phyloP scores from a whole-genome alignment of 2,888 invertebrate genomes.

The Cheilosia variabilis region DNA sequence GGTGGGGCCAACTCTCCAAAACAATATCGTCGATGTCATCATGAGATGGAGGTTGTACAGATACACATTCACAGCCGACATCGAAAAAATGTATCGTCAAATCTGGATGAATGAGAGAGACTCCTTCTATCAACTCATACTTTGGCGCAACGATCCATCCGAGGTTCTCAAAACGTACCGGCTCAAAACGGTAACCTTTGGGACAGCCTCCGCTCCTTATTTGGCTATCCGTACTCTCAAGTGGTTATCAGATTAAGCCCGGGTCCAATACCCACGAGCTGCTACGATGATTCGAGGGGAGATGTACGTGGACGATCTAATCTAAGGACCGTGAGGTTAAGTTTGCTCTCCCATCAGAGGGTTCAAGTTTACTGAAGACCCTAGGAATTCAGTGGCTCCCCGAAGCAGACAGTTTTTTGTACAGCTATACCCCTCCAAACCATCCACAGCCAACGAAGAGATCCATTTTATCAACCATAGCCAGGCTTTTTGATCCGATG shows the following conservation, averaged over 20 bases:
- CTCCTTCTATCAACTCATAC: neutral
- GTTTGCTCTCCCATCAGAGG: neutral
- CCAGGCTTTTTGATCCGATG: neutral
- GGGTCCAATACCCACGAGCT: neutral
- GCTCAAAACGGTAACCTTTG: neutral
- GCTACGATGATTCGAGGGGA: neutral
- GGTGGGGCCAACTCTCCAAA: slow-evolving; percentile 24
- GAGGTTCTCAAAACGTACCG: slow-evolving; percentile 4
- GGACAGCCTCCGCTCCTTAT: neutral
- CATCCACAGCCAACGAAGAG: neutral
- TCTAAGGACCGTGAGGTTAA: neutral
- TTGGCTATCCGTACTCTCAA: neutral
- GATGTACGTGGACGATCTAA: neutral
- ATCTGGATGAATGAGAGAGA: neutral
- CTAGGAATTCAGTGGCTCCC: slow-evolving; percentile 25
- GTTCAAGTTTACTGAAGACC: slow-evolving; percentile 1
- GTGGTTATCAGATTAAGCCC: neutral
- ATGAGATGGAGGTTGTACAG: slow-evolving; percentile 12
- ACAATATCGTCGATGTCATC: neutral
- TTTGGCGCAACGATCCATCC: neutral
- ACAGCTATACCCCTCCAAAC: neutral
- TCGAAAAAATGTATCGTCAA: neutral
- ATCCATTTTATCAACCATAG: neutral
- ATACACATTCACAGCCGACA: neutral
- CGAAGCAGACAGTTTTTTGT: neutral